Evolutionary conservation across 2,113 vertebrate species (phyloP), one percentile per base, ranked within the genome.

Genomic region (Amblyopsis rosae): DNA sequence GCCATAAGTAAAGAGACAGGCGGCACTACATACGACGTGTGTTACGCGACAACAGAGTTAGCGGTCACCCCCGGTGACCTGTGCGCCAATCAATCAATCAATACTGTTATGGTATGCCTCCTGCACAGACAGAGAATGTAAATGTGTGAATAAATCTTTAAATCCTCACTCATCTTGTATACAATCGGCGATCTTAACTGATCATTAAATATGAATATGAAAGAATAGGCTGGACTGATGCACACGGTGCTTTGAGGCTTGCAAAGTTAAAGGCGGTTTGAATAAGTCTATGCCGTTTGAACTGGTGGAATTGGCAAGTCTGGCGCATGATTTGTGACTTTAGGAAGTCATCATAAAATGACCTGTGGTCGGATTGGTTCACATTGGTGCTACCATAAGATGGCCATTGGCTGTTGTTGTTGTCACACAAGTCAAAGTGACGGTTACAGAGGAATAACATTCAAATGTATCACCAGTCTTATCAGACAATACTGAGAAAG

Each of bases 11-110:
- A 87, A 90, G 86, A 85, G 56, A 76, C 62, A 65, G 72, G 60
- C 63, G 53, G 70, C 67, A 75, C 79, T 81, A 50, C 50, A n/a
- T 80, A 82, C 73, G 3, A 77, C 88, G 82, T 76, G 86, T 86
- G 82, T 83, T 79, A 84, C 83, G 82, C 87, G 87, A 81, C 76
- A 84, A 84, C 86, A 74, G 86, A 88, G 81, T 82, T 88, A 81
- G 88, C 81, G 80, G 85, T 89, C 86, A 90, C 85, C 53, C 85
- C 75, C 62, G 73, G 72, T 87, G 89, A 91, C 88, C 83, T 80
- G 80, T 53, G 16, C 72, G 79, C 85, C 80, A 83, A 82, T 87
- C 86, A 81, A 83, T 88, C 88, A 86, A 86, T 90, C 88, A 91
- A 90, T 89, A 89, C 62, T 70, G 54, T 69, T 87, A 87, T 84